Evolutionary conservation across 2,113 vertebrate species (phyloP).

Genomic region (Carettochelys insculpta): DNA sequence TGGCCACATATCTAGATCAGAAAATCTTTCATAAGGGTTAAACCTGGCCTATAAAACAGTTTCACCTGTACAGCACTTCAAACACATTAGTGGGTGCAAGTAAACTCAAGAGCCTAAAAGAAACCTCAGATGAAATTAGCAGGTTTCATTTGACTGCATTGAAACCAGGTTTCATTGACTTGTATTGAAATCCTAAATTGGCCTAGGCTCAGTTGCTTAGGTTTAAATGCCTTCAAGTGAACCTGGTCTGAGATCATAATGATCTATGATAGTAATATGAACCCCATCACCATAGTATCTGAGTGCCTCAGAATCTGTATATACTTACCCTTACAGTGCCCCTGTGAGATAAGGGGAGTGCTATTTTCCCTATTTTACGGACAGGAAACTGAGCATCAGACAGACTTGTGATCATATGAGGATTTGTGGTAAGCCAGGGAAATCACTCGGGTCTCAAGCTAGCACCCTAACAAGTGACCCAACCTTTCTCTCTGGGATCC

Average conservation of each 20-base stretch:
- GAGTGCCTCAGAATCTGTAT: neutral
- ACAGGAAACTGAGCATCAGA: neutral
- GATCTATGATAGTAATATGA: neutral
- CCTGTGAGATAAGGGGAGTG: neutral
- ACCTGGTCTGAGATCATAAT: neutral
- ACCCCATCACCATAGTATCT: neutral
- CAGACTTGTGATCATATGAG: neutral
- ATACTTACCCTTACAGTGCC: neutral
- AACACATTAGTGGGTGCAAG: neutral
- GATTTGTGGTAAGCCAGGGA: neutral
- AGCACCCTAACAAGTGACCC: neutral
- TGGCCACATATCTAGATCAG: neutral
- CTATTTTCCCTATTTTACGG: neutral
- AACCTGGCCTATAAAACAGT: neutral
- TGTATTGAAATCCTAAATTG: neutral
- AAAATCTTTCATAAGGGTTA: neutral
- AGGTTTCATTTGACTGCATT: neutral
- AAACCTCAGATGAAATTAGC: neutral
- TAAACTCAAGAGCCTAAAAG: neutral
- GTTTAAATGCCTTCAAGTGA: neutral
- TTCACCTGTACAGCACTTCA: neutral
- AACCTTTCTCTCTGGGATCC: neutral
- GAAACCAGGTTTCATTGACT: too few relatives aligned
- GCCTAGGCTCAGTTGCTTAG: neutral
- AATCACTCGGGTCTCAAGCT: neutral